A percentile compares a stretch with the other conserved stretches of the same genome.
phyloP scores from a whole-genome alignment of 2,113 vertebrate species.

The Cyprinus carpio region DNA sequence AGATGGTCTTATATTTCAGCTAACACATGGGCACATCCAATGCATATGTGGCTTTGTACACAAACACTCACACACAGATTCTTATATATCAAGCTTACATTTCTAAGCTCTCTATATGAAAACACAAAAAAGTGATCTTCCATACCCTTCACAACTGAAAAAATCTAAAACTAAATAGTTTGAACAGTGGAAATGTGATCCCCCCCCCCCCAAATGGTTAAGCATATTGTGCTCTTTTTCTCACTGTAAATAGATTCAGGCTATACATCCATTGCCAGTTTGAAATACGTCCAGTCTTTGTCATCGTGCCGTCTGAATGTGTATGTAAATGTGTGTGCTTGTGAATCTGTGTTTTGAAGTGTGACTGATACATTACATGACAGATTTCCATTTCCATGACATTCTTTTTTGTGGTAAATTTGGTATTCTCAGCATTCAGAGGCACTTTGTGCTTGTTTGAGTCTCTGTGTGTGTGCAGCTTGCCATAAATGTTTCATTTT shows the following conservation, averaged over 20 bases:
- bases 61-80: neutral
- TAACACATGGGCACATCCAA: neutral
- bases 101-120: neutral
- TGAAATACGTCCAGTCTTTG: neutral
- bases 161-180: neutral
- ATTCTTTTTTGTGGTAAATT: neutral
- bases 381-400: constrained; percentile 36
- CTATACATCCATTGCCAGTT: neutral
- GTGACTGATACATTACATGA: constrained; percentile 26
- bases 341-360: neutral
- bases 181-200: neutral
- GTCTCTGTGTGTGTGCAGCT: constrained; percentile 2
- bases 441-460: constrained; percentile 16
- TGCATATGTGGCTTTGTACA: neutral
- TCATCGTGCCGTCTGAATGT: neutral
- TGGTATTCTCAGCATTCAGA: constrained; percentile 17
- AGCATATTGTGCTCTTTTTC: neutral
- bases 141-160: neutral
- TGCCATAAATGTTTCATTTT: constrained; percentile 1
- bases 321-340: neutral
- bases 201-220: neutral
- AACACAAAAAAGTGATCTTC: neutral
- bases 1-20: constrained; percentile 6
- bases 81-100: neutral
- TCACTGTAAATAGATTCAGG: neutral